These are phyloP conservation scores for Pomatorhinus ruficollis DNA, from an alignment of 2,113 vertebrate genomes.

Conservation along the genomic window DNA sequence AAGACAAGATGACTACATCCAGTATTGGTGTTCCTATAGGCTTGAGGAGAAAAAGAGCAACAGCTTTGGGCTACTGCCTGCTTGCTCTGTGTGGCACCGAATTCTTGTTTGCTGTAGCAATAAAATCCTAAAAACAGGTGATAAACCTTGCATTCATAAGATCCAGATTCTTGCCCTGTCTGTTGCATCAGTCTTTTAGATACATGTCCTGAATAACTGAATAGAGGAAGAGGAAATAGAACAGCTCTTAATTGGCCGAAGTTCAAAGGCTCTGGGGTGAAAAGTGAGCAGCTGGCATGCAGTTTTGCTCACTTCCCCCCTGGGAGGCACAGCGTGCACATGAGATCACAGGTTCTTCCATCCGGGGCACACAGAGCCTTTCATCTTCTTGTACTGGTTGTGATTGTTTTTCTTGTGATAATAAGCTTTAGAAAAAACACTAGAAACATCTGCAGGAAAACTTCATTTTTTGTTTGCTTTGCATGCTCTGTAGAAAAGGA, in stretches of 20 bases:
- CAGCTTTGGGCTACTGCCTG: neutral
- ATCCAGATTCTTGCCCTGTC: neutral
- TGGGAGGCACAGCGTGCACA: accelerated
- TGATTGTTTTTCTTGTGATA: neutral
- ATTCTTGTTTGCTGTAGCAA: neutral
- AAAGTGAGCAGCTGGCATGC: neutral
- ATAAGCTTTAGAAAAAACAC: neutral
- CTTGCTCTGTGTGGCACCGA: neutral
- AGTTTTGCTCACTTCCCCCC: neutral
- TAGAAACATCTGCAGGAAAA: neutral
- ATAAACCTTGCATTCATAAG: neutral
- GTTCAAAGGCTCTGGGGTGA: neutral
- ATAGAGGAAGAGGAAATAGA: neutral
- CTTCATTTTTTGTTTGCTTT: neutral
- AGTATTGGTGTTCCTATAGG: neutral
- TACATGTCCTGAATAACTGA: neutral
- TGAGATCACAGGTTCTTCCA: neutral
- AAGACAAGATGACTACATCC: neutral
- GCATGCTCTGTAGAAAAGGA: neutral
- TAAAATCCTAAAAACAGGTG: neutral
- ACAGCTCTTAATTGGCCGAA: neutral
- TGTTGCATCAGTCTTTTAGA: neutral
- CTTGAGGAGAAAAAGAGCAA: neutral
- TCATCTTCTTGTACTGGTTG: neutral
- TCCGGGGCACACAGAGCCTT: neutral